These are phyloP conservation scores for Pseudocheirus occidentalis DNA, from an alignment of 2,797 vertebrate species.

Conservation along the genomic window DNA sequence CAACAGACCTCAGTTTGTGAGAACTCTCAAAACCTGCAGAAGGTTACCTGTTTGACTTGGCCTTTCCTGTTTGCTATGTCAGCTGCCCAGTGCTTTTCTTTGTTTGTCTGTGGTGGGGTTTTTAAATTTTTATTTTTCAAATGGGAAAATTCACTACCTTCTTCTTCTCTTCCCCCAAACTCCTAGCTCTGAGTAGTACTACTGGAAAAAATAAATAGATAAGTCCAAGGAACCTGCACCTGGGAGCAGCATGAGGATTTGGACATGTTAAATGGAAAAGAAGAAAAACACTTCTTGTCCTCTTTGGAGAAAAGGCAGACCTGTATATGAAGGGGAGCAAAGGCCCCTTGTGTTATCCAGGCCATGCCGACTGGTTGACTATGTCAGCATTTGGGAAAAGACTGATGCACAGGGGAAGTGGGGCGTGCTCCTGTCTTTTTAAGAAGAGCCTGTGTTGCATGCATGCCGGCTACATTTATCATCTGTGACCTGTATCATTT, in stretches of 20 bases:
- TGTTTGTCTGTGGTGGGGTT: slow-evolving; percentile 21
- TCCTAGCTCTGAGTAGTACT: background rate
- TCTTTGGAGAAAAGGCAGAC: slow-evolving; percentile 48
- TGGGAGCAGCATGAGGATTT: slow-evolving; percentile 60
- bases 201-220: background rate
- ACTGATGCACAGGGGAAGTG: slow-evolving; percentile 61
- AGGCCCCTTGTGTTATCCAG: background rate
- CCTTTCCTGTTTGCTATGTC: slow-evolving; percentile 21
- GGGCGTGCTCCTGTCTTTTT: slow-evolving; percentile 43
- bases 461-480: slow-evolving; percentile 80
- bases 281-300: slow-evolving; percentile 38
- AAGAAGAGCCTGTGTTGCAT: slow-evolving; percentile 58
- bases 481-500: slow-evolving; percentile 83
- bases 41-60: slow-evolving; percentile 58
- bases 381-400: slow-evolving; percentile 70
- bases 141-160: slow-evolving; percentile 42
- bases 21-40: background rate
- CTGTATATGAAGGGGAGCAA: background rate
- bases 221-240: slow-evolving; percentile 60
- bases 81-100: slow-evolving; percentile 51
- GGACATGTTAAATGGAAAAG: background rate
- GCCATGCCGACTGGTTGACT: slow-evolving; percentile 49
- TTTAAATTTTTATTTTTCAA: slow-evolving; percentile 51
- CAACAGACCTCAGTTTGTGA: slow-evolving; percentile 47
- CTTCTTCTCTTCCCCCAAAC: background rate